Percentiles rank a stretch among this genome's conserved stretches.
phyloP scores from a whole-genome alignment of 2,888 invertebrate genomes.

The Euclidia mi region DNA sequence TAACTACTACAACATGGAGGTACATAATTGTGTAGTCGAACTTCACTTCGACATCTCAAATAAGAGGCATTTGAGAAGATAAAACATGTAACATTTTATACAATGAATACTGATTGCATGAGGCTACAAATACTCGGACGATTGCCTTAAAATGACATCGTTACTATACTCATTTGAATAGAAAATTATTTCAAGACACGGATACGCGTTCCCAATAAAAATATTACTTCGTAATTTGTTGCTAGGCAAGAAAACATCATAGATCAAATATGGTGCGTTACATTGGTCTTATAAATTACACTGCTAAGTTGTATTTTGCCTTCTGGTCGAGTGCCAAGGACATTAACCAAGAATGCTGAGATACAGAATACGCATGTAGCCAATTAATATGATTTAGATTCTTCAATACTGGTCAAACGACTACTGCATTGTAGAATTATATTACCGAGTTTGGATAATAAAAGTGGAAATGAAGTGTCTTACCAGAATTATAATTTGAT shows the following conservation, averaged over 20 bases:
- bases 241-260: slow-evolving; percentile 20
- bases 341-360: slow-evolving; percentile 43
- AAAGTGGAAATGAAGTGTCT: neutral
- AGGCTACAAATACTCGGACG: too few relatives aligned
- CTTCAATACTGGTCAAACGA: slow-evolving; percentile 42
- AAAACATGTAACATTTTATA: too few relatives aligned
- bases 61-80: too few relatives aligned
- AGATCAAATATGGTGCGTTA: slow-evolving; percentile 22
- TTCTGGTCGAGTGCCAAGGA: slow-evolving; percentile 57
- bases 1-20: too few relatives aligned
- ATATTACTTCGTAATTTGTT: neutral
- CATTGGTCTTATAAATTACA: slow-evolving; percentile 41
- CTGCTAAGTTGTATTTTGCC: slow-evolving; percentile 49
- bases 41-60: too few relatives aligned
- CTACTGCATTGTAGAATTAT: slow-evolving; percentile 37
- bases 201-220: neutral
- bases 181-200: neutral
- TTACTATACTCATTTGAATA: neutral
- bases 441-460: slow-evolving; percentile 12
- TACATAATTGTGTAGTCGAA: too few relatives aligned
- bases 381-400: slow-evolving; percentile 57
- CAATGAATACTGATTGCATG: too few relatives aligned
- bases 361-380: slow-evolving; percentile 48
- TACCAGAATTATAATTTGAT: too few relatives aligned
- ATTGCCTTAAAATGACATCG: too few relatives aligned